Conservation (phyloP, 1,140 invertebrate species). For the Saccostrea glomerata region DNA sequence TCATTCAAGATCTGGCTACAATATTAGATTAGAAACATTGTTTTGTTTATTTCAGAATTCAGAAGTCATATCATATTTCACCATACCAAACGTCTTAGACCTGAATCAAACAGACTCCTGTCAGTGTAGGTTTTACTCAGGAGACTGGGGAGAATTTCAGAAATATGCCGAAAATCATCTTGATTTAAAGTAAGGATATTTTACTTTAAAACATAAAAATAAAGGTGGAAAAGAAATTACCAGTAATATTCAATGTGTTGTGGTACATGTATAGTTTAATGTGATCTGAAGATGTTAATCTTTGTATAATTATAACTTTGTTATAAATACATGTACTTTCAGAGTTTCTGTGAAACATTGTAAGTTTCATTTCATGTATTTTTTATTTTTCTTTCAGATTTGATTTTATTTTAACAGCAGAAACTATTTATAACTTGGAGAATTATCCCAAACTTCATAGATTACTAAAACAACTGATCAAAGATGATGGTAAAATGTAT, state of each 20-base stretch:
- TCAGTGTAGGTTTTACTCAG: conserved; percentile 85
- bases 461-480: conserved; percentile 85
- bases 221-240: too few relatives aligned
- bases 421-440: conserved; percentile 92
- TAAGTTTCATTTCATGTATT: too few relatives aligned
- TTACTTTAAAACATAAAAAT: too few relatives aligned
- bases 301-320: too few relatives aligned
- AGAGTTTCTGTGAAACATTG: too few relatives aligned
- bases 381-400: conserved; percentile 80
- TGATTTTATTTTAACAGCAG: conserved; percentile 92
- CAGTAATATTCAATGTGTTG: too few relatives aligned
- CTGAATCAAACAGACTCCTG: conserved; percentile 76
- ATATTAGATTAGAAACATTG: not conserved
- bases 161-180: conserved; percentile 11
- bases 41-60: conserved; percentile 83
- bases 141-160: conserved; percentile 85
- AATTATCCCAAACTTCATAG: conserved; percentile 88
- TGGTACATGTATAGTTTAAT: too few relatives aligned
- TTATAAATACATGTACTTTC: too few relatives aligned
- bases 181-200: not conserved
- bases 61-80: conserved; percentile 86
- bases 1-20: too few relatives aligned
- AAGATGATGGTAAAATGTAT: conserved; percentile 83
- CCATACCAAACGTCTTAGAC: conserved; percentile 87
- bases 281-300: too few relatives aligned